These are phyloP conservation scores for Reticulitermes lucifugus DNA, from an alignment of 2,888 invertebrate species.

Conservation along the genomic window DNA sequence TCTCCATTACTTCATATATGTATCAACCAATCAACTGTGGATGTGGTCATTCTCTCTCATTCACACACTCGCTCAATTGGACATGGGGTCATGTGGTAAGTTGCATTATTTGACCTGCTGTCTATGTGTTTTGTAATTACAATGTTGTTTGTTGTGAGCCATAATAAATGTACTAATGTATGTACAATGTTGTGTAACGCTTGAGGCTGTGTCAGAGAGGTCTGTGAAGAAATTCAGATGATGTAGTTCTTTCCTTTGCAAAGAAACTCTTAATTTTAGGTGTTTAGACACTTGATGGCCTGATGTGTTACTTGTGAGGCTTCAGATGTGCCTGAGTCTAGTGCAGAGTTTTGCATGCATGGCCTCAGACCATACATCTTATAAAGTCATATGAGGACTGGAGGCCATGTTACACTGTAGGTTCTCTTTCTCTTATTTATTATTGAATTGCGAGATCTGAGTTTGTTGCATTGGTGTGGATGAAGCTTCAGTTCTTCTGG, in stretches of 20 bases:
- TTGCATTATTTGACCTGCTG: background rate
- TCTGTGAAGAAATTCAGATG: background rate
- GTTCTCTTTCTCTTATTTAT: too few species aligned
- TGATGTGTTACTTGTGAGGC: too few species aligned
- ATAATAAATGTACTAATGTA: background rate
- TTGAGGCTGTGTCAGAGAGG: background rate
- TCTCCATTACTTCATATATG: conserved; percentile 49
- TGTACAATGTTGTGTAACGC: background rate
- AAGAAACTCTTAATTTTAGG: background rate
- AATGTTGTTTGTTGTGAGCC: background rate
- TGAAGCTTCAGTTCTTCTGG: too few species aligned
- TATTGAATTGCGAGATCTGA: too few species aligned
- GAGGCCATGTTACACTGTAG: too few species aligned
- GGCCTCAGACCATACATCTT: too few species aligned
- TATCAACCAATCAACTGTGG: conserved; percentile 46
- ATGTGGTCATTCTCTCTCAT: conserved; percentile 39
- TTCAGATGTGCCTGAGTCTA: too few species aligned
- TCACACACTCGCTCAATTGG: conserved; percentile 34
- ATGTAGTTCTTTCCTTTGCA: background rate
- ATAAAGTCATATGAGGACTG: too few species aligned
- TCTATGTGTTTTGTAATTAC: conserved; percentile 10
- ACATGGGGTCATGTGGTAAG: conserved; percentile 31
- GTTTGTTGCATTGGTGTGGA: too few species aligned
- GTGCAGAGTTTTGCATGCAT: too few species aligned
- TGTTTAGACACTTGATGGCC: too few species aligned